Base-by-base conservation (phyloP, 2,888 invertebrate genomes). In the Stenchaetothrips biformis region DNA sequence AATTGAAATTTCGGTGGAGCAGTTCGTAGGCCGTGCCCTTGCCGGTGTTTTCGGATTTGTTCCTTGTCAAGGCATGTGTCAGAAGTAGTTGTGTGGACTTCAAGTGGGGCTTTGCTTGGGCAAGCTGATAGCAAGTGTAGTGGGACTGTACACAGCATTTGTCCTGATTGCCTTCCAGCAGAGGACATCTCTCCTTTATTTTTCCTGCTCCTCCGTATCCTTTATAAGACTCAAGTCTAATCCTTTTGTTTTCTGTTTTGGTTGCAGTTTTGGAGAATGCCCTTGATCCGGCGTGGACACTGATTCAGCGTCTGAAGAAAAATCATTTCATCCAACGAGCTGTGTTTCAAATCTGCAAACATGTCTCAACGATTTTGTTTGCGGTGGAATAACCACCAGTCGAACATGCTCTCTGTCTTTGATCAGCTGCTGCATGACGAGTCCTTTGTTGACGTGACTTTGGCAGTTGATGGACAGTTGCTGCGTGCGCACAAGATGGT, bases 381-480 rank as follows among this genome's bases (percentile, higher is more conserved):
- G 87, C 91, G 96, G 89, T 97, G 97, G 97, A 97, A 97, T 90
- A 97, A 97, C 90, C 97, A 97, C 90, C 96, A 97, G 88, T 95
- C 95, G 86, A 97, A 97, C 89, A 90, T 97, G 89, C 89, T 97
- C 85, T 95, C 95, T 85, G 96, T 96, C 85, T 97, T 97, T 87
- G 96, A 97, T 89, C 95, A 96, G 88, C 89, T 97, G 84, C 89
- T 97, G 83, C 95, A 96, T 87, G 95, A 95, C 85, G 96, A 97
- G 88, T 94, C 95, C 85, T 95, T 97, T 88, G 96, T 96, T 83
- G 97, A 97, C 88, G 97, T 97, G 83, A 97, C 97, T 83, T 88
- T 97, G 86, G 97, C 96, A 84, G 96, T 96, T 83, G 97, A 97
- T 87, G 97, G 97, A 82, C 94, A 95, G 87, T 90, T 95, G 86